These are phyloP conservation scores for Cerceris rybyensis DNA, from an alignment of 2,888 invertebrate genomes.

Conservation along the genomic window DNA sequence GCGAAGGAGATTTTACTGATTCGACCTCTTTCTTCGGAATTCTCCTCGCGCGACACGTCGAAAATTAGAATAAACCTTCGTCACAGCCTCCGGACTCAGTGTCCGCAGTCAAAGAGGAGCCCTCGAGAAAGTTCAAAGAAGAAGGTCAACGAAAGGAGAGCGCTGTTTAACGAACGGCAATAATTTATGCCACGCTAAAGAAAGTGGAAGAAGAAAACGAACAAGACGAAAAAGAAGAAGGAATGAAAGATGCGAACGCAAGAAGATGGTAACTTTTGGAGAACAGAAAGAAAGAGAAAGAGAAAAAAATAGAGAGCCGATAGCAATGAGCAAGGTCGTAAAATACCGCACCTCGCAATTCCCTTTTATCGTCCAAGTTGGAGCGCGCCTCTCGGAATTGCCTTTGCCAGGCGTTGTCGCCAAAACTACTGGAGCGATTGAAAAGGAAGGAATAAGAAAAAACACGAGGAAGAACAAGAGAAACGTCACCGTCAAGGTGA, in stretches of 20 bases:
- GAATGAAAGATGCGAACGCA: conserved; percentile 18
- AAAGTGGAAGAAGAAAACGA: conserved; percentile 8
- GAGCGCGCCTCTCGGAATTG: conserved; percentile 5
- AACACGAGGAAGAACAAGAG: too few relatives aligned
- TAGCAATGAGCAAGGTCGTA: conserved; percentile 29
- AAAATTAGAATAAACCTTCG: too few relatives aligned
- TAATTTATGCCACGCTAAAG: conserved; percentile 55
- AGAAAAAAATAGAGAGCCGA: not conserved
- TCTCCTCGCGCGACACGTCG: too few relatives aligned
- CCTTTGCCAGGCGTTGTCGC: not conserved
- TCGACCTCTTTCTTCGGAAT: too few relatives aligned
- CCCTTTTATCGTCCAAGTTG: conserved; percentile 26
- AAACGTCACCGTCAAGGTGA: too few relatives aligned
- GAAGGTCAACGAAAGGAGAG: conserved; percentile 19
- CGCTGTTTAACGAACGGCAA: conserved; percentile 54
- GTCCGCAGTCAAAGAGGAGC: conserved; percentile 2
- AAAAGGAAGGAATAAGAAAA: not conserved
- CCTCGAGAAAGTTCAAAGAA: conserved; percentile 30
- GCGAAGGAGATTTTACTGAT: too few relatives aligned
- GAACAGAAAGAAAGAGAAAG: not conserved
- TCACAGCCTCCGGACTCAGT: not conserved
- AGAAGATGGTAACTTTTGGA: conserved; percentile 1
- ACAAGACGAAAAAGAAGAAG: not conserved
- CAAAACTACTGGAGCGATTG: not conserved
- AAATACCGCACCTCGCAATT: conserved; percentile 41